Conservation (phyloP, 2,113 vertebrate genomes). For the Tapirus terrestris region DNA sequence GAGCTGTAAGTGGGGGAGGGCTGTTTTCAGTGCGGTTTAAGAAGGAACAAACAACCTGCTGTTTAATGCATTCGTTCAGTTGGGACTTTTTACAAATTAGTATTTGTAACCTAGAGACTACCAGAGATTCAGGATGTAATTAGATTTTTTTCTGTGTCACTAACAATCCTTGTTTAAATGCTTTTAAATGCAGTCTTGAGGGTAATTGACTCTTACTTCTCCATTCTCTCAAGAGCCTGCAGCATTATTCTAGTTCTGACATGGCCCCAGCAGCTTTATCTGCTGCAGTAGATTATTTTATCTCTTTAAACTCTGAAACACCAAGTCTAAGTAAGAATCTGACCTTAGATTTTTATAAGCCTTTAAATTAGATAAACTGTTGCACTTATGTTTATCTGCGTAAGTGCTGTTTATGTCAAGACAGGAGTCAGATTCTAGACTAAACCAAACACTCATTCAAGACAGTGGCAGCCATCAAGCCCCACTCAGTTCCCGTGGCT, state of each 20-base stretch:
- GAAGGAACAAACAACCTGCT: not conserved
- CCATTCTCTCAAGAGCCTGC: not conserved
- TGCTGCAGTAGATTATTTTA: not conserved
- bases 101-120: not conserved
- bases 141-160: not conserved
- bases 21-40: not conserved
- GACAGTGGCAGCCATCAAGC: not conserved
- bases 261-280: not conserved
- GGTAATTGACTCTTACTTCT: not conserved
- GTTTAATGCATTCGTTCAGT: not conserved
- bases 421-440: not conserved
- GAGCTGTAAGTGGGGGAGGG: not conserved
- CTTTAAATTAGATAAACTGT: not conserved
- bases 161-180: not conserved
- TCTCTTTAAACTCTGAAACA: not conserved
- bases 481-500: fast-evolving
- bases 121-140: not conserved
- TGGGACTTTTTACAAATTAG: not conserved
- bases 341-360: not conserved
- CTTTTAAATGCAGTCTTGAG: not conserved
- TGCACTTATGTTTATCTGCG: not conserved
- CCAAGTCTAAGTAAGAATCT: not conserved
- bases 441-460: not conserved
- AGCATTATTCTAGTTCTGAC: not conserved
- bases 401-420: not conserved